Percentiles rank a stretch among this genome's conserved stretches.
These are phyloP conservation scores for Brachionus koreanus DNA, from an alignment of 1,140 invertebrate genomes.

Conservation along the genomic window DNA sequence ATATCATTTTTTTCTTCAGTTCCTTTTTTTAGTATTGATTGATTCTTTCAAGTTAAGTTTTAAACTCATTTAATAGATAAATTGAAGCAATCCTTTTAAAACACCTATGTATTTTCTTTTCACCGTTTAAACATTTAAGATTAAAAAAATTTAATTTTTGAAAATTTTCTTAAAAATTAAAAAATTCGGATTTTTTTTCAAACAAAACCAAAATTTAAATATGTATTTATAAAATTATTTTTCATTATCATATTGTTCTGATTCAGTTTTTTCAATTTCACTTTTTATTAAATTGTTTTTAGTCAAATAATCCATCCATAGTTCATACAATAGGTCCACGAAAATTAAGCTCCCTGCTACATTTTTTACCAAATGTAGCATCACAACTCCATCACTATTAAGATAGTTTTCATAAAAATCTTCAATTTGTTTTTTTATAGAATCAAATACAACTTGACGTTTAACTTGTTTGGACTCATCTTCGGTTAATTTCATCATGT, in stretches of 20 bases:
- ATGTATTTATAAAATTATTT: not conserved
- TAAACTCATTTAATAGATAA: too few species aligned
- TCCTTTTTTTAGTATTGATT: too few species aligned
- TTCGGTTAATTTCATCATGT: not conserved
- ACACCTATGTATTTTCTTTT: too few species aligned
- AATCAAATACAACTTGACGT: not conserved
- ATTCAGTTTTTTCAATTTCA: not conserved
- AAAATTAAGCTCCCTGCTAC: constrained; percentile 33
- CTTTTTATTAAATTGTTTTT: not conserved
- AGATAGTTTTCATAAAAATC: constrained; percentile 18
- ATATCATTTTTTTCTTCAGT: too few species aligned
- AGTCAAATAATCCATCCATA: not conserved
- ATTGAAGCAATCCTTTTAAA: too few species aligned
- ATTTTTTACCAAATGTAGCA: constrained; percentile 28
- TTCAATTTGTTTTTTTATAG: not conserved
- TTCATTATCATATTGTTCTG: not conserved
- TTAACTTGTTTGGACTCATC: not conserved
- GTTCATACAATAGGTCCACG: constrained; percentile 15
- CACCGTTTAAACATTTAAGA: too few species aligned
- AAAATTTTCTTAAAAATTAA: too few species aligned
- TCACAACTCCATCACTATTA: not conserved
- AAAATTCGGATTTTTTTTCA: too few species aligned
- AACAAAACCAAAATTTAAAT: too few species aligned
- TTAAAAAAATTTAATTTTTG: too few species aligned
- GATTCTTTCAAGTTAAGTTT: too few species aligned